A percentile compares a stretch with the other conserved stretches of the same genome.
Evolutionary conservation across 2,888 invertebrate genomes (phyloP).

Genomic region (Timandra comae): DNA sequence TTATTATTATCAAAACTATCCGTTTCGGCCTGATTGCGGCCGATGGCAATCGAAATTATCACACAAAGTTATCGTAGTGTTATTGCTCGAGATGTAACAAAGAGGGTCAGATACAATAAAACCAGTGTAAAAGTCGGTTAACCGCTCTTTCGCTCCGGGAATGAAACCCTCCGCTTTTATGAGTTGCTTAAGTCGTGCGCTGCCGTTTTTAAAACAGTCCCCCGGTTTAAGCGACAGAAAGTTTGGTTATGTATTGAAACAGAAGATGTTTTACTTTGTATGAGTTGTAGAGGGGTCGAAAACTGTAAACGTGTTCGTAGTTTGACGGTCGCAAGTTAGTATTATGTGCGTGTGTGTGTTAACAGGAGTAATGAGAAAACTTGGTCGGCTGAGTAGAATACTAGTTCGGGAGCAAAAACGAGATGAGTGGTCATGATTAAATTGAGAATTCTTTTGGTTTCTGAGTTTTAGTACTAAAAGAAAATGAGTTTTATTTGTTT

Average conservation of each 20-base stretch:
- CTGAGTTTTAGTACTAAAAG: no score
- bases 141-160: conserved; percentile 49
- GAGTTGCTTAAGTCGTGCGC: conserved; percentile 52
- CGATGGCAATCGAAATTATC: conserved; percentile 41
- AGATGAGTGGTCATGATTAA: conserved; percentile 37
- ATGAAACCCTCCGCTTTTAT: conserved; percentile 59
- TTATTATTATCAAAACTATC: conserved; percentile 51
- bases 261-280: conserved; percentile 29
- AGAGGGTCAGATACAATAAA: conserved; percentile 56
- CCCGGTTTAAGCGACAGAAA: conserved; percentile 34
- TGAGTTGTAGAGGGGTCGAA: conserved; percentile 23
- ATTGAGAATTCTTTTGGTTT: no score
- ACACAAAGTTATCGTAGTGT: conserved; percentile 63
- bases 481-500: no score
- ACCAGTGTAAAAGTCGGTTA: conserved; percentile 69
- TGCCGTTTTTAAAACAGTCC: conserved; percentile 54
- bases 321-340: conserved; percentile 41
- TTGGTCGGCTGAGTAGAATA: conserved; percentile 49
- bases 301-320: conserved; percentile 42
- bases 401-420: conserved; percentile 36
- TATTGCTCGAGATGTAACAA: conserved; percentile 65
- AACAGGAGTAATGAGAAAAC: conserved; percentile 71
- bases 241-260: conserved; percentile 47
- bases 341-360: conserved; percentile 49
- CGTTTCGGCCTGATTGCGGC: conserved; percentile 49